Base-by-base conservation (phyloP, 2,113 vertebrate species). In the Sarotherodon lohbergeri region DNA sequence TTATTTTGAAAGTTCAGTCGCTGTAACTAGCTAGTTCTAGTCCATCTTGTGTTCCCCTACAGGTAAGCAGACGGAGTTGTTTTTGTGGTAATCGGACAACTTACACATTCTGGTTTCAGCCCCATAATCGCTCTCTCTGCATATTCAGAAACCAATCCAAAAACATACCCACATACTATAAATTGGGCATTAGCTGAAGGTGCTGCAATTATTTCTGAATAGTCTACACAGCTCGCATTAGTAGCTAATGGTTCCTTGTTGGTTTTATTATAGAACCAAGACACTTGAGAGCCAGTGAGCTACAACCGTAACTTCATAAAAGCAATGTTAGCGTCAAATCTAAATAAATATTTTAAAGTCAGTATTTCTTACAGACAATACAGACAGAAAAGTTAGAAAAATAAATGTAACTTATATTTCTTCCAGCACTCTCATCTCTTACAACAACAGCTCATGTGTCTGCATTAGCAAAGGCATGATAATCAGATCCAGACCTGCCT, bases 401-500 rank as follows among this genome's bases (percentile, higher is more conserved):
- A 73, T 16, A 36, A 71, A 43, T 1, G 3, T 5, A 48, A 48
- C 13, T 29, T 29, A 7, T 48, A 76, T 48, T 48, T 76, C 9
- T 16, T 11, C 19, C 50, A 36, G 71, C 24, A 11, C 24, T 50
- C 24, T 76, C 24, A 29, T 22, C 17, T 11, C 36, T 56, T 19
- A 4, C 16, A 29, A 66, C 61, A 36, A 19, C 71, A 32, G 27
- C 71, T 50, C 24, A 27, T 79, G 46, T 41, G 46, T 29, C 68
- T 7, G 68, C 71, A 52, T 46, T 17, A 50, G 46, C 19, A 12
- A 57, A 90, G 89, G 85, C 73, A 81, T 89, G 92, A 81, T 95
- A 92, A 95, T 94, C 90, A 88, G 79, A 92, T 89, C 91, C 93
- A 93, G 89, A 89, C 83, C 66, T 87, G 86, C 83, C 43, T 61